Evolutionary conservation across 2,113 vertebrate species (phyloP).

Genomic region (Heterochromis multidens): DNA sequence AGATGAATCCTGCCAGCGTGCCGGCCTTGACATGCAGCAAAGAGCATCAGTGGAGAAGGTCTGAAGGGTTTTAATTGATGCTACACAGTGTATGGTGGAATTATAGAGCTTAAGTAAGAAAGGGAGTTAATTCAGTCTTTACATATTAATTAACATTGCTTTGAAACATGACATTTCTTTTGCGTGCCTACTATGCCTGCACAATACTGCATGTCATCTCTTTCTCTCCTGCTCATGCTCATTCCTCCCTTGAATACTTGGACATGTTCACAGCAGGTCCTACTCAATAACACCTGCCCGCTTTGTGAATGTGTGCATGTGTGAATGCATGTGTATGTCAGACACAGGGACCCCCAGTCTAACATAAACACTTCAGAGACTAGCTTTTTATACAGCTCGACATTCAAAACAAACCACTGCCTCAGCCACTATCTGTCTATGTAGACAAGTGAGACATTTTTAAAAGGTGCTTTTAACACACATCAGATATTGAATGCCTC

Average conservation of each 20-base stretch:
- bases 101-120: slow-evolving; percentile 60
- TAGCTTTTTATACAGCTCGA: slow-evolving; percentile 57
- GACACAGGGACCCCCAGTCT: slow-evolving; percentile 5
- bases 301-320: slow-evolving; percentile 2
- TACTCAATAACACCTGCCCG: slow-evolving; percentile 53
- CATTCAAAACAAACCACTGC: slow-evolving; percentile 64
- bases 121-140: slow-evolving; percentile 49
- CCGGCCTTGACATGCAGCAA: slow-evolving; percentile 20
- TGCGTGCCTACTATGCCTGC: slow-evolving; percentile 17
- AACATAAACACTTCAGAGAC: slow-evolving; percentile 70
- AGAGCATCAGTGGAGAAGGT: slow-evolving; percentile 26
- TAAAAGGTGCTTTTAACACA: slow-evolving; percentile 61
- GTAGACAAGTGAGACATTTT: slow-evolving; percentile 49
- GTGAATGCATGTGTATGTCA: background rate
- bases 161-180: slow-evolving; percentile 66
- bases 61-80: slow-evolving; percentile 63
- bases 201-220: background rate
- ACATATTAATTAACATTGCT: slow-evolving; percentile 64
- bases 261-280: slow-evolving; percentile 35
- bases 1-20: background rate
- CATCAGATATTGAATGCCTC: slow-evolving; percentile 19
- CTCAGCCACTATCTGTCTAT: slow-evolving; percentile 40
- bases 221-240: slow-evolving; percentile 5
- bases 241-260: background rate
- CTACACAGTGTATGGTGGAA: slow-evolving; percentile 45